Conservation (phyloP, 2,797 vertebrate species). For the Pseudopleuronectes americanus region DNA sequence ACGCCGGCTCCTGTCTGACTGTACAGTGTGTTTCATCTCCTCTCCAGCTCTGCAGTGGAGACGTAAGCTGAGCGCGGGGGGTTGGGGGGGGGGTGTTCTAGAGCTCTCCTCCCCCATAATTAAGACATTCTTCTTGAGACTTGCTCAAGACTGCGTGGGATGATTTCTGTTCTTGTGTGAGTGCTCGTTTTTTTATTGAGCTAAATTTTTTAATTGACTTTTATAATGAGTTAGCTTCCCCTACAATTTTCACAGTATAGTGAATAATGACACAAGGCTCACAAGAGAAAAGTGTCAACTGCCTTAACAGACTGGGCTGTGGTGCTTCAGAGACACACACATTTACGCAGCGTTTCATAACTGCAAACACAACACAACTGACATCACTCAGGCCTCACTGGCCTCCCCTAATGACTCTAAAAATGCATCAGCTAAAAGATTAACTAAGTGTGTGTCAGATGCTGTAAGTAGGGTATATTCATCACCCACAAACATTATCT, state of each 20-base stretch:
- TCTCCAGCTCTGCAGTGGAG: slow-evolving; percentile 16
- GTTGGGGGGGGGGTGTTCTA: slow-evolving; percentile 4
- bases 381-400: slow-evolving; percentile 41
- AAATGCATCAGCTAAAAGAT: slow-evolving; percentile 27
- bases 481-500: slow-evolving; percentile 6
- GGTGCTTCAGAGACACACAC: slow-evolving; percentile 33
- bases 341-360: slow-evolving; percentile 54
- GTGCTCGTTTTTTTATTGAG: not conserved
- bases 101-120: not conserved
- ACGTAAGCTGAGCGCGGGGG: slow-evolving; percentile 1
- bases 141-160: slow-evolving; percentile 14
- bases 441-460: not conserved
- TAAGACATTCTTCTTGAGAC: not conserved
- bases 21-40: not conserved
- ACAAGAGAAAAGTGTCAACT: not conserved
- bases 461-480: not conserved
- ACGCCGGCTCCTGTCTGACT: not conserved
- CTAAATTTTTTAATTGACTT: slow-evolving; percentile 12
- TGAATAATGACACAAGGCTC: not conserved
- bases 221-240: slow-evolving; percentile 5
- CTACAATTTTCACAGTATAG: not conserved
- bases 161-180: slow-evolving; percentile 6
- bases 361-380: slow-evolving; percentile 47
- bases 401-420: slow-evolving; percentile 10
- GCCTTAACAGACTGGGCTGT: slow-evolving; percentile 7